These are phyloP conservation scores for Ophraella communa DNA, from an alignment of 2,888 invertebrate species.

Conservation along the genomic window DNA sequence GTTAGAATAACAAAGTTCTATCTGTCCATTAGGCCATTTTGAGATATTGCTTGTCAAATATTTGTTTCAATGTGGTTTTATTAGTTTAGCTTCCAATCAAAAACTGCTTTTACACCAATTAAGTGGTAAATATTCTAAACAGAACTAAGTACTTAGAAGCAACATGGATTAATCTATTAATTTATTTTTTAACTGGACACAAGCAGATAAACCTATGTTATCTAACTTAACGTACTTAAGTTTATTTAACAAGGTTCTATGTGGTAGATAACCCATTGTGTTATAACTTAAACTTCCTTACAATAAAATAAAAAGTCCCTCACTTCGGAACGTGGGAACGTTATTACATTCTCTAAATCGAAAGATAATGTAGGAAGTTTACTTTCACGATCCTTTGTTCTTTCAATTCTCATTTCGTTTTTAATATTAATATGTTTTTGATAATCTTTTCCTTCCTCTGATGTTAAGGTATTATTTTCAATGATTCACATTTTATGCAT, in stretches of 20 bases:
- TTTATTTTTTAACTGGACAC: too few relatives aligned
- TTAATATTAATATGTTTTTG: slow-evolving; percentile 25
- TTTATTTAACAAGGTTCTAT: too few relatives aligned
- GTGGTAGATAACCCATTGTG: too few relatives aligned
- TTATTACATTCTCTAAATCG: slow-evolving; percentile 37
- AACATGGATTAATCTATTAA: not conserved
- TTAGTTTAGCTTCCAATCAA: not conserved
- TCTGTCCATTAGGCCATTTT: too few relatives aligned
- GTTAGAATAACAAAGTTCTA: too few relatives aligned
- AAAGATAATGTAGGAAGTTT: slow-evolving; percentile 20
- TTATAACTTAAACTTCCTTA: too few relatives aligned
- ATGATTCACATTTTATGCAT: slow-evolving; percentile 24
- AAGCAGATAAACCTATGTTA: slow-evolving; percentile 6
- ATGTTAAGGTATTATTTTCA: slow-evolving; percentile 15
- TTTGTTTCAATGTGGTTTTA: slow-evolving; percentile 1
- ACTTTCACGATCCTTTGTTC: slow-evolving; percentile 20
- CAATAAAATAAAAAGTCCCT: slow-evolving; percentile 32
- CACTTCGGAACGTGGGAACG: slow-evolving; percentile 31
- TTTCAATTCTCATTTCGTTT: slow-evolving; percentile 18
- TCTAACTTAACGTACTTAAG: too few relatives aligned
- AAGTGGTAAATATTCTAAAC: not conserved
- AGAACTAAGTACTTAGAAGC: too few relatives aligned
- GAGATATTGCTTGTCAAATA: not conserved
- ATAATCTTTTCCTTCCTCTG: slow-evolving; percentile 19
- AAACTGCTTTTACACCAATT: not conserved